Base-by-base conservation (phyloP, 2,797 vertebrate species). In the Huso huso region DNA sequence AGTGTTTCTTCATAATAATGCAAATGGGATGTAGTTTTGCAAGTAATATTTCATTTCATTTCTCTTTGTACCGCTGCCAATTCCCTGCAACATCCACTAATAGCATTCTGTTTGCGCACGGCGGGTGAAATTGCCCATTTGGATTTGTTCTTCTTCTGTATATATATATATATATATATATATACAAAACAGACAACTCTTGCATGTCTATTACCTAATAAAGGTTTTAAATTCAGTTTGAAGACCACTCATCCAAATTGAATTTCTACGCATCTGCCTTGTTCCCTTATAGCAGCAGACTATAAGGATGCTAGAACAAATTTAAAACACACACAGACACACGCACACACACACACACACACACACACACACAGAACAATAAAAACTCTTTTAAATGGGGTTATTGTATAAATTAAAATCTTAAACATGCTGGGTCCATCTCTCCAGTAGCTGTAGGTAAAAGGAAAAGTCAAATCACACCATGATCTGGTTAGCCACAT, bases 91-190 rank as follows among this genome's bases (percentile, higher is more conserved):
- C 52, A 55, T 5, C 18, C 11, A 48, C 64, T 57, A 65, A 65
- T 65, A 65, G 7, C 51, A 57, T 55, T 57, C 51, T 18, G 15
- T 18, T 18, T 48, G 8, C 65, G n/a, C 55, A 61, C 8, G 18
- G 66, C 66, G 6, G 23, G 48, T 61, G 59, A 37, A 61, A 67
- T 61, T 61, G 66, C 6, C 2, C 11, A 59, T 59, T 61, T 67
- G 10, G 48, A 11, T 50, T 51, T 52, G 61, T 18, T 61, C 9
- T 60, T 6, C 11, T 0, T 6, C 48, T 60, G 18, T n/a, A 49
- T 13, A 51, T 51, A 13, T 15, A 18, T 18, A 13, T 9, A 18
- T 18, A 18, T 18, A 18, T 18, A 18, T 18, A 18, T 18, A 18
- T 18, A 18, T 18, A 18, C n/a, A 18, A 8, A n/a, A 6, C 7